Conservation (phyloP, 1,140 invertebrate genomes). For the Arctopsyche grandis region DNA sequence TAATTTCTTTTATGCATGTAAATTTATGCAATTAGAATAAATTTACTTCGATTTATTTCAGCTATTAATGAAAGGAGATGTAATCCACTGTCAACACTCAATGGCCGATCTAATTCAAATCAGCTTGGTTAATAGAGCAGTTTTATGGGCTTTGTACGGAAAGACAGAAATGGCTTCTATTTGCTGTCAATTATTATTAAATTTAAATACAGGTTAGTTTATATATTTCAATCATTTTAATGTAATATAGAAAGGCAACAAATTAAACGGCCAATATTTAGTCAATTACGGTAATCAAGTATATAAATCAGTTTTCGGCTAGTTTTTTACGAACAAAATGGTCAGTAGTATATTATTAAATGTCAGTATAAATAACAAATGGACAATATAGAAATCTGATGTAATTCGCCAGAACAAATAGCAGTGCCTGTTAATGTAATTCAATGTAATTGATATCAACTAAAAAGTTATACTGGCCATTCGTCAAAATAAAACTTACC, state of each 20-base stretch:
- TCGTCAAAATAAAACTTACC: no score
- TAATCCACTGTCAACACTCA: slow-evolving; percentile 85
- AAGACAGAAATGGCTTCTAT: slow-evolving; percentile 84
- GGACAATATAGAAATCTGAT: no score
- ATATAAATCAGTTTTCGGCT: no score
- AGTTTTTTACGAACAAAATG: background rate
- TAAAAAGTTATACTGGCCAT: no score
- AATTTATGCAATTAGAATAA: background rate
- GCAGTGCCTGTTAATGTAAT: no score
- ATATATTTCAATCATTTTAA: background rate
- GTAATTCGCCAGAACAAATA: no score
- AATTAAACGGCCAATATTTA: no score
- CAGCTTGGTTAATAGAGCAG: slow-evolving; percentile 81
- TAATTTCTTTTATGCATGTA: no score
- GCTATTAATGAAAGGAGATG: slow-evolving; percentile 84
- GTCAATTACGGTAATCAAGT: no score
- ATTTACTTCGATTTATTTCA: slow-evolving; percentile 63
- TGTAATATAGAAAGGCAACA: background rate
- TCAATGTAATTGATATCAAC: no score
- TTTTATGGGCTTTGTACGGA: slow-evolving; percentile 88
- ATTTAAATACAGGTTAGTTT: slow-evolving; percentile 71
- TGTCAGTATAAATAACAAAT: no score
- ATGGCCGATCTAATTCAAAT: slow-evolving; percentile 82
- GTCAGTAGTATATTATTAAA: no score
- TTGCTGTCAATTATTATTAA: slow-evolving; percentile 80